Evolutionary conservation across 2,113 vertebrate genomes (phyloP).

Genomic region (Ovibos moschatus): DNA sequence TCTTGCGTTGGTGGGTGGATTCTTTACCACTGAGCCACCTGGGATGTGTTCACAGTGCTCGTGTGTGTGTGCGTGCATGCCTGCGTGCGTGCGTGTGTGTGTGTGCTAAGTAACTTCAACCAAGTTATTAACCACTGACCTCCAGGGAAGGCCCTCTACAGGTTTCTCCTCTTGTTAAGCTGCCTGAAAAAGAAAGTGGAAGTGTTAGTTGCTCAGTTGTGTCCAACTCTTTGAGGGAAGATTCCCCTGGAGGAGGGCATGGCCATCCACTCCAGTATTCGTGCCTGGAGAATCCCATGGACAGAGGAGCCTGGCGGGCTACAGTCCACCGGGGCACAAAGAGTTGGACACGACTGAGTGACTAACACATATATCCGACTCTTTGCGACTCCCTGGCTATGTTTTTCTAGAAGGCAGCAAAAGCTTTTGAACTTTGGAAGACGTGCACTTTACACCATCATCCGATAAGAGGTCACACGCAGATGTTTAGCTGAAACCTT

Average conservation of each 20-base stretch:
- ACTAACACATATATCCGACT: neutral
- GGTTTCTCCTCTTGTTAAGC: neutral
- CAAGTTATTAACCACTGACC: neutral
- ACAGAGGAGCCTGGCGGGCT: neutral
- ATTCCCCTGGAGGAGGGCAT: neutral
- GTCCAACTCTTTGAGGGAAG: neutral
- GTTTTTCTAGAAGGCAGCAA: neutral
- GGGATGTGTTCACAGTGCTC: neutral
- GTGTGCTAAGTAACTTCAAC: too few relatives aligned
- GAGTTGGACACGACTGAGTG: neutral
- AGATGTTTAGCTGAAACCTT: neutral
- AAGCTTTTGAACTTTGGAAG: neutral
- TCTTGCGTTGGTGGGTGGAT: neutral
- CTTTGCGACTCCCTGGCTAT: neutral
- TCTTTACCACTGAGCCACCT: neutral
- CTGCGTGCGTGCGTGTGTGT: too few relatives aligned
- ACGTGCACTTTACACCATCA: rapidly evolving
- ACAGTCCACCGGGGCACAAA: rapidly evolving
- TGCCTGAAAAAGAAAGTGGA: neutral
- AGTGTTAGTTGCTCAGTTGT: neutral
- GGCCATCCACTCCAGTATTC: neutral
- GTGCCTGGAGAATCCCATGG: neutral
- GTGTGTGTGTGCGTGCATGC: too few relatives aligned
- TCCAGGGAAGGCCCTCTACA: rapidly evolving
- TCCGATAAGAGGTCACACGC: too few relatives aligned